Evolutionary conservation across 1,140 invertebrate genomes (phyloP).

Genomic region (Yoshiicerus persimilis): DNA sequence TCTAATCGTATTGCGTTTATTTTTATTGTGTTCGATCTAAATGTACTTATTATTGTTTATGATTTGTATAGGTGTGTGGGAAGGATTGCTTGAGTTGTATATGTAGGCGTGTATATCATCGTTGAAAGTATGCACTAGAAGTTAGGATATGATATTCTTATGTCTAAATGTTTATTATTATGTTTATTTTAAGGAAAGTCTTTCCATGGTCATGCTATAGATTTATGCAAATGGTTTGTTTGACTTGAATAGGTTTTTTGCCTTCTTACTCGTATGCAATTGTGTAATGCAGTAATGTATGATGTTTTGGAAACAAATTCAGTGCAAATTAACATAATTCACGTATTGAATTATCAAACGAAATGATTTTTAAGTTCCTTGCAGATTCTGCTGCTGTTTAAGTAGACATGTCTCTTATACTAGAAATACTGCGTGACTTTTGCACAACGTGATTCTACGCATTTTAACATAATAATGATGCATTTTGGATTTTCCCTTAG

Average conservation of each 20-base stretch:
- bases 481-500: not conserved
- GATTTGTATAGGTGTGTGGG: not conserved
- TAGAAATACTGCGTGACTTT: not conserved
- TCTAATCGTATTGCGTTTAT: not conserved
- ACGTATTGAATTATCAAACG: not conserved
- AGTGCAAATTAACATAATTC: not conserved
- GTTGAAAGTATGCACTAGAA: no score
- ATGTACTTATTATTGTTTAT: not conserved
- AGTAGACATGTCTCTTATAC: not conserved
- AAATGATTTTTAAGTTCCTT: conserved; percentile 5
- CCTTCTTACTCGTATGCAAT: not conserved
- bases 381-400: not conserved
- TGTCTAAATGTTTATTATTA: not conserved
- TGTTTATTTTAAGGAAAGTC: no score
- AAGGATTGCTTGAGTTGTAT: not conserved
- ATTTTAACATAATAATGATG: no score
- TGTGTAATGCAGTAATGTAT: not conserved
- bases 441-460: no score
- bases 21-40: not conserved
- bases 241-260: no score
- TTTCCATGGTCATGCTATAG: no score
- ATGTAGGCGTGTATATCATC: no score
- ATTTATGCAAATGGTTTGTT: no score
- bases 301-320: not conserved
- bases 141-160: no score